Percentiles rank a stretch among this genome's conserved stretches.
Conservation (phyloP, 1,140 invertebrate species). For the Holotrichia oblita region DNA sequence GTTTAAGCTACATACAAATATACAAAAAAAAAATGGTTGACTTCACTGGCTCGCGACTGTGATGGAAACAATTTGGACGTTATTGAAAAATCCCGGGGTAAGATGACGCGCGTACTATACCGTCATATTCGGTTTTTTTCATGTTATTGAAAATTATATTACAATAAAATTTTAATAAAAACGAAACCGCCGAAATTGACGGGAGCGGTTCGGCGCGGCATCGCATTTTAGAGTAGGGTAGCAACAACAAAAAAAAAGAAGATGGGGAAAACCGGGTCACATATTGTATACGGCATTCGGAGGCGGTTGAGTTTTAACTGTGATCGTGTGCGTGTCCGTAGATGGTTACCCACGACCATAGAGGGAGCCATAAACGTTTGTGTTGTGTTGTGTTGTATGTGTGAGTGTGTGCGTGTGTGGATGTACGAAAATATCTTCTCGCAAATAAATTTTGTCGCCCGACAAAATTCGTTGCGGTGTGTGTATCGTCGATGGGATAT, state of each 20-base stretch:
- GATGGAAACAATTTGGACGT: constrained; percentile 19
- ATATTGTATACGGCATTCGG: neutral
- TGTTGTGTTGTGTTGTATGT: neutral
- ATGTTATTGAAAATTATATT: constrained; percentile 31
- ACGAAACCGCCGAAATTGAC: constrained; percentile 5
- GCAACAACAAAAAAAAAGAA: no score
- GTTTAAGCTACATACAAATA: no score
- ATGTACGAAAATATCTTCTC: neutral
- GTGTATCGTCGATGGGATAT: neutral
- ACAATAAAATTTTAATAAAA: constrained; percentile 37
- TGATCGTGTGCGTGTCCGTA: neutral
- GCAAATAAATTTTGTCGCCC: constrained; percentile 7
- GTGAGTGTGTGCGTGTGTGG: no score
- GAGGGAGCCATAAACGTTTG: neutral
- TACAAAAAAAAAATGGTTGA: no score
- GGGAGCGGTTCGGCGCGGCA: neutral
- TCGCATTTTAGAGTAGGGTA: constrained; percentile 6
- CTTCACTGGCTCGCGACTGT: neutral
- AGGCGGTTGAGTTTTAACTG: neutral
- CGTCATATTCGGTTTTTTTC: neutral
- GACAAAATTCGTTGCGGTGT: neutral
- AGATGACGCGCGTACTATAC: neutral
- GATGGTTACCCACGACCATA: neutral
- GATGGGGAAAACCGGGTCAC: constrained; percentile 7
- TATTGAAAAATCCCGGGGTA: constrained; percentile 19